phyloP scores from a whole-genome alignment of 2,888 invertebrate species.

The Meteorus cinctellus region DNA sequence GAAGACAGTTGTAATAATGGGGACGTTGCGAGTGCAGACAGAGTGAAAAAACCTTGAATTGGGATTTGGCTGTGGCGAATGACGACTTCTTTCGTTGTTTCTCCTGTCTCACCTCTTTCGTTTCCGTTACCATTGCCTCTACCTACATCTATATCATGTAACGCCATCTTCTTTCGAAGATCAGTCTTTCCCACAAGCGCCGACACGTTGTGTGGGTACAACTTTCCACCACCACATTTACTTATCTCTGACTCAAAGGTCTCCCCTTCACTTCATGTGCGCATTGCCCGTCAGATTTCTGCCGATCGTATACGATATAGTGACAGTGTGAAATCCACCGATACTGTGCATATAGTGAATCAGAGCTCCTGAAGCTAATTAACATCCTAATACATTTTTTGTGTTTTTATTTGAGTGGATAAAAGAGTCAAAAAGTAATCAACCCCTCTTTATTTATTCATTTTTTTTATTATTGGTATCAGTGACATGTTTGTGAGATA shows the following conservation, averaged over 20 bases:
- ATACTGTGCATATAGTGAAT: slow-evolving; percentile 6
- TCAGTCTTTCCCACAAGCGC: slow-evolving; percentile 37
- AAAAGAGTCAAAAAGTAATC: no score
- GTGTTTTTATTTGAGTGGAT: no score
- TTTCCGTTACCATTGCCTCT: slow-evolving; percentile 7
- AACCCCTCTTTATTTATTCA: no score
- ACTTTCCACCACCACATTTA: slow-evolving; percentile 50
- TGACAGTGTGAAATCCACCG: slow-evolving; percentile 4
- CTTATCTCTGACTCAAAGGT: slow-evolving; percentile 49
- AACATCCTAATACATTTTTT: no score
- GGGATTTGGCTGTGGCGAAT: slow-evolving; percentile 33
- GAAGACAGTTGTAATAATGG: slow-evolving; percentile 67
- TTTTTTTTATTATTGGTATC: background rate
- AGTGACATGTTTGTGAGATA: background rate
- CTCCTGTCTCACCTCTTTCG: slow-evolving; percentile 44
- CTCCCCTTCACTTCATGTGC: slow-evolving; percentile 55
- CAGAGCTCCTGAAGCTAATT: background rate
- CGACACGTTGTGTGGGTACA: slow-evolving; percentile 35
- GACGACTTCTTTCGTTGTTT: slow-evolving; percentile 47
- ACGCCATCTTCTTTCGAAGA: slow-evolving; percentile 22
- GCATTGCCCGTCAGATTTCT: slow-evolving; percentile 47
- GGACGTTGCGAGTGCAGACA: slow-evolving; percentile 62
- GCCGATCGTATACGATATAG: background rate
- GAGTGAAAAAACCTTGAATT: slow-evolving; percentile 40
- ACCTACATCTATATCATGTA: slow-evolving; percentile 41